Base-by-base conservation (phyloP, 2,888 invertebrate genomes). In the Rhamnusium bicolor region DNA sequence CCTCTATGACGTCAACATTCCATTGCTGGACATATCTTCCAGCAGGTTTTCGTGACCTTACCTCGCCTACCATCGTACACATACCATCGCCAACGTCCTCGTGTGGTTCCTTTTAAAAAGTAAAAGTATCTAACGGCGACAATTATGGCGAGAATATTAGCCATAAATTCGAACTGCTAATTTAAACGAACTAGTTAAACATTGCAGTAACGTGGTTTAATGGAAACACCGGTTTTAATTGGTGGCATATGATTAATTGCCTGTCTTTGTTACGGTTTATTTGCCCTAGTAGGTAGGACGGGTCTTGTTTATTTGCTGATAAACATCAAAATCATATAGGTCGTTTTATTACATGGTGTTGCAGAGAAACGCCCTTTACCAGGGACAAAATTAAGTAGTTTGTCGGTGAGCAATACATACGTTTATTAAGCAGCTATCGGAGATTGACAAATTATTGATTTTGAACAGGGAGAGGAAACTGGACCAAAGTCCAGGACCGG, bases 1-100 rank as follows among this genome's bases (percentile, higher is more conserved):
- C 78, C 76, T 77, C 72, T 19, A 62, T 74, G 71, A 80, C 82
- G 79, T 80, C 80, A 81, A 72, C 81, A 82, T 82, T 82, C 82
- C 81, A 69, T 67, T 69, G 74, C 69, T 74, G 80, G 78, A 77
- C 80, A 75, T 77, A 54, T 40, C 60, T 40, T 32, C 40, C 16
- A 40, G 40, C 60, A 32, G 58, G 60, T 24, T 12, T 19, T 21
- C 10, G 19, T 40, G 60, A 60, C 32, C 60, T 40, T 19, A 29
- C n/a, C 40, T 10, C 60, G 40, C 19, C 32, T 21, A 54, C 54
- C 54, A 21, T 24, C n/a, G 54, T n/a, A 24, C 54, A 27, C 54
- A n/a, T 24, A 24, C 54, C 1, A 24, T 19, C 14, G 14, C 54
- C 40, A 14, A 40, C 18, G 51, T 8, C 51, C 18, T 8, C 51